These are phyloP conservation scores for Campaea margaritaria DNA, from an alignment of 2,888 invertebrate genomes.

Conservation along the genomic window DNA sequence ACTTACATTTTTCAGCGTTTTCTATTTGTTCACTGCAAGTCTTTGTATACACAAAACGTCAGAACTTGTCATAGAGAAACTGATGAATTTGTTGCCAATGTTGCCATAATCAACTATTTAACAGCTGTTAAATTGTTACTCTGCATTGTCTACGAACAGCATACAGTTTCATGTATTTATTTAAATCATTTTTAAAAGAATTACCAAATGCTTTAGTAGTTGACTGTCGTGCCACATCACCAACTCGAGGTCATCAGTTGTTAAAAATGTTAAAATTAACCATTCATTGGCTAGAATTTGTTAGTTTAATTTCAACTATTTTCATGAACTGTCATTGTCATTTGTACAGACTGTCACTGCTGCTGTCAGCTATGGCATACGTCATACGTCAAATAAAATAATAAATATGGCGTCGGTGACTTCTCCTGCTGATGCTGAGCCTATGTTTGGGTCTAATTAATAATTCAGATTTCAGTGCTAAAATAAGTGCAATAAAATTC, in stretches of 20 bases:
- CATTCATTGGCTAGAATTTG: too few species aligned
- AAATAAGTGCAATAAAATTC: slow-evolving; percentile 4
- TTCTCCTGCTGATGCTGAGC: slow-evolving; percentile 41
- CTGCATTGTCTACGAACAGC: too few species aligned
- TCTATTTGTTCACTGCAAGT: slow-evolving; percentile 25
- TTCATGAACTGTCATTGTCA: too few species aligned
- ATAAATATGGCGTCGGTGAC: slow-evolving; percentile 57
- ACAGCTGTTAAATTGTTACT: too few species aligned
- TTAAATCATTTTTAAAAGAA: too few species aligned
- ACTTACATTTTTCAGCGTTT: slow-evolving; percentile 44
- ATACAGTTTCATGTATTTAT: too few species aligned
- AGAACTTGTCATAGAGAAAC: background rate
- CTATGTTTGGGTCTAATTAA: background rate
- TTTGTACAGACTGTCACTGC: background rate
- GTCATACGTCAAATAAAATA: slow-evolving; percentile 36
- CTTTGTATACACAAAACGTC: background rate
- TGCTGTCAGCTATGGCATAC: background rate
- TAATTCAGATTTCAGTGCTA: background rate
- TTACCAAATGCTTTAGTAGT: too few species aligned
- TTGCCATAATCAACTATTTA: too few species aligned
- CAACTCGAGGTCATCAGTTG: too few species aligned
- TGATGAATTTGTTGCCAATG: background rate
- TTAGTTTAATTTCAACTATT: too few species aligned
- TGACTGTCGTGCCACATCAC: too few species aligned
- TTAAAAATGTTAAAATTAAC: too few species aligned